Conservation (phyloP, 2,888 invertebrate species). For the Serrognathus titanus region DNA sequence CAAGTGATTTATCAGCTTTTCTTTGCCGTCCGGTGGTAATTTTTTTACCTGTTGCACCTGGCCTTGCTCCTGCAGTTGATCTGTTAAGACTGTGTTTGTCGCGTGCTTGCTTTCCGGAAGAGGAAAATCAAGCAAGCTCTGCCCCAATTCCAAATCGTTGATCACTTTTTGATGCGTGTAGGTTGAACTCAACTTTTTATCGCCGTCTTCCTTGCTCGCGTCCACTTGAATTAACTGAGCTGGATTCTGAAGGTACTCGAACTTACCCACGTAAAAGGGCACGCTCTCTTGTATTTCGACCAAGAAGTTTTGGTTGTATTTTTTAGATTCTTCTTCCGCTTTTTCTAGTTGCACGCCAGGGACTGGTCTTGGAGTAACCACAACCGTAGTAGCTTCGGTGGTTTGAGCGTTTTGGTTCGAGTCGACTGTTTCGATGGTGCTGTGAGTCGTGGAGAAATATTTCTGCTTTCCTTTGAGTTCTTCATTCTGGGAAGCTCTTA, state of each 20-base stretch:
- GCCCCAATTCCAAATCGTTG: constrained; percentile 9
- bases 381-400: constrained; percentile 34
- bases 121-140: constrained; percentile 9
- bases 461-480: constrained; percentile 27
- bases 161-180: neutral
- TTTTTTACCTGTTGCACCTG: constrained; percentile 26
- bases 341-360: constrained; percentile 56
- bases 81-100: constrained; percentile 8
- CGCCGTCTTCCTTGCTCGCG: constrained; percentile 2
- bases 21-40: constrained; percentile 4
- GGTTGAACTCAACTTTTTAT: neutral
- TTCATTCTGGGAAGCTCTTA: constrained; percentile 26
- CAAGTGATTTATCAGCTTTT: neutral
- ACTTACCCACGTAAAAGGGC: constrained; percentile 51
- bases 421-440: constrained; percentile 22
- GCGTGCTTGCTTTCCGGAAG: neutral
- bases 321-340: constrained; percentile 26
- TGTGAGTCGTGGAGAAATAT: constrained; percentile 32
- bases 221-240: constrained; percentile 22
- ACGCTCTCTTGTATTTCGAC: constrained; percentile 67
- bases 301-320: constrained; percentile 45
- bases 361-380: constrained; percentile 58
- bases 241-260: constrained; percentile 48
- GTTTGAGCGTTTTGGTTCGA: constrained; percentile 15
- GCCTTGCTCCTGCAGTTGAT: constrained; percentile 31